Conservation (phyloP, 2,888 invertebrate genomes). For the Atrina japonica region DNA sequence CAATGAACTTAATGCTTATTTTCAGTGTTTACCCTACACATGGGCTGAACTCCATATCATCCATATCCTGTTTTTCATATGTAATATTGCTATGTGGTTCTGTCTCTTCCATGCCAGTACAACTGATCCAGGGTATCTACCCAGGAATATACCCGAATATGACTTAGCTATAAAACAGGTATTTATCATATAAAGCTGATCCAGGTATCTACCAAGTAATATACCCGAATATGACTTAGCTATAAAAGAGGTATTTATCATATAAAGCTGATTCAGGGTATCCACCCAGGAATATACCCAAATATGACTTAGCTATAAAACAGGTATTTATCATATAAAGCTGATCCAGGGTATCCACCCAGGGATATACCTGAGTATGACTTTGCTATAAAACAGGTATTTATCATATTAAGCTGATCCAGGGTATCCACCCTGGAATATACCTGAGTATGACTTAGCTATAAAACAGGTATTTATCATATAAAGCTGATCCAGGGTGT, state of each 20-base stretch:
- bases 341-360: constrained; percentile 95
- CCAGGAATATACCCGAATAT: constrained; percentile 93
- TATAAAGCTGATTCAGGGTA: constrained; percentile 87
- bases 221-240: constrained; percentile 94
- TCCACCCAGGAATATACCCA: constrained; percentile 92
- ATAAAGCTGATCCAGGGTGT: not conserved
- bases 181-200: not conserved
- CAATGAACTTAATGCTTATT: too few species aligned
- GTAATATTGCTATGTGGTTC: constrained; percentile 96
- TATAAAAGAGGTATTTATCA: constrained; percentile 84
- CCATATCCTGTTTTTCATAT: constrained; percentile 94
- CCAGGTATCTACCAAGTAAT: constrained; percentile 10
- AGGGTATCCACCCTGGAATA: constrained; percentile 93
- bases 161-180: constrained; percentile 90
- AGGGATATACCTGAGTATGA: too few species aligned
- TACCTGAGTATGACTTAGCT: constrained; percentile 93
- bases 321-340: too few species aligned
- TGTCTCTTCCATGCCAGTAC: constrained; percentile 94
- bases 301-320: constrained; percentile 93
- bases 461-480: constrained; percentile 84
- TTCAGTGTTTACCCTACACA: constrained; percentile 91
- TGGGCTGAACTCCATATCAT: constrained; percentile 88
- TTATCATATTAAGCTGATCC: too few species aligned
- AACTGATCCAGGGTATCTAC: constrained; percentile 93
- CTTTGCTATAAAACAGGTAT: too few species aligned